Evolutionary conservation across 2,888 invertebrate species (phyloP).

Genomic region (Andrena chrysosceles): DNA sequence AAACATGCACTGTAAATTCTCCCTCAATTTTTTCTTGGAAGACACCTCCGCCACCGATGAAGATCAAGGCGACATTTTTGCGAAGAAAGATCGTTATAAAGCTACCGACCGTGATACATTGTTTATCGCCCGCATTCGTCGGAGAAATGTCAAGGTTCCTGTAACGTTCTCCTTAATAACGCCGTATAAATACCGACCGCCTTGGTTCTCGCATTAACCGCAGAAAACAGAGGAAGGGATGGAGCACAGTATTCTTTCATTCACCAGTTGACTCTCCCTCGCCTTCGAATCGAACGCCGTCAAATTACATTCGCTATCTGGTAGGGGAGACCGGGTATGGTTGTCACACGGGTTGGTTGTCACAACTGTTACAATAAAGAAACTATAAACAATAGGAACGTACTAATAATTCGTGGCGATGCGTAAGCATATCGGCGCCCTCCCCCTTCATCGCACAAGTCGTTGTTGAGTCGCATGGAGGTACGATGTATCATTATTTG

Average conservation of each 20-base stretch:
- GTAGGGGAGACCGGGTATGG: too few relatives aligned
- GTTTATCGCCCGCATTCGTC: slow-evolving; percentile 16
- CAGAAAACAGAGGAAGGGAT: neutral
- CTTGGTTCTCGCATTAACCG: slow-evolving; percentile 14
- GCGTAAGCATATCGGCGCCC: too few relatives aligned
- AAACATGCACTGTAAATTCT: neutral
- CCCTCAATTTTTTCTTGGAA: neutral
- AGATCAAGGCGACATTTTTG: slow-evolving; percentile 22
- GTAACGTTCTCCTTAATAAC: slow-evolving; percentile 42
- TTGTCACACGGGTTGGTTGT: too few relatives aligned
- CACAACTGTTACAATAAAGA: too few relatives aligned
- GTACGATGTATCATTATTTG: too few relatives aligned
- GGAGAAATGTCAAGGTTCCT: slow-evolving; percentile 68
- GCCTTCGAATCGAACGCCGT: too few relatives aligned
- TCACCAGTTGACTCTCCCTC: neutral
- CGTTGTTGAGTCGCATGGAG: too few relatives aligned
- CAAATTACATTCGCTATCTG: too few relatives aligned
- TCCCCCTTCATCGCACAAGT: too few relatives aligned
- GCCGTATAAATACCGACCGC: slow-evolving; percentile 23
- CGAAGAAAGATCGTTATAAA: neutral
- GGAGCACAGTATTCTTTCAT: neutral
- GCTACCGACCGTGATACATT: slow-evolving; percentile 19
- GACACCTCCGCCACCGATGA: neutral
- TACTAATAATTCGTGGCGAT: too few relatives aligned
- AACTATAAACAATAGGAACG: too few relatives aligned